Percentiles rank a stretch among this genome's conserved stretches.
Conservation (phyloP, 2,113 vertebrate genomes). For the Corythaixoides concolor region DNA sequence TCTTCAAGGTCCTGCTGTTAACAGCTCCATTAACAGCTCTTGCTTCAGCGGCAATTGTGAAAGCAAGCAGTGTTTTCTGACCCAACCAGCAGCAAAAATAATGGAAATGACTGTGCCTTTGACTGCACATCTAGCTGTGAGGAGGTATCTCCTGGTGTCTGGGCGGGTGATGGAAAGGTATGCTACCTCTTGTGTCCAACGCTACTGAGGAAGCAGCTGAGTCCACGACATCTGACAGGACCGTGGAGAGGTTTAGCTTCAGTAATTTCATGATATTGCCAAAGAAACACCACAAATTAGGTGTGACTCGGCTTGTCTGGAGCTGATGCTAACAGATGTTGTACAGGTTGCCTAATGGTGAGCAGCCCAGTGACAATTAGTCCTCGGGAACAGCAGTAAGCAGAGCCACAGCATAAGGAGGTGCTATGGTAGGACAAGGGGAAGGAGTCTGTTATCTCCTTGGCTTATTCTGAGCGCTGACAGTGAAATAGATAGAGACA, state of each 20-base stretch:
- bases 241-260: neutral
- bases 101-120: neutral
- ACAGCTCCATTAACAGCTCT: too few species aligned
- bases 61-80: neutral
- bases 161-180: neutral
- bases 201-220: neutral
- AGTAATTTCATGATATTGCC: neutral
- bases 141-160: neutral
- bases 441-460: neutral
- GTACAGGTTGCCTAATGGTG: neutral
- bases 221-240: neutral
- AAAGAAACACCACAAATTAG: neutral
- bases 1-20: too few species aligned
- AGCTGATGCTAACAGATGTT: neutral
- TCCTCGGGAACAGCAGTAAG: neutral
- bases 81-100: neutral
- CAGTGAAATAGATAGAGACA: neutral
- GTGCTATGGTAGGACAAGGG: neutral
- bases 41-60: neutral
- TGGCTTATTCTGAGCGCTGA: neutral
- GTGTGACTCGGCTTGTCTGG: neutral
- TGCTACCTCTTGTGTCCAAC: neutral
- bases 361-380: neutral
- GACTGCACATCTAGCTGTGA: neutral
- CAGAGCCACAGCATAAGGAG: neutral